Conservation (phyloP, 2,888 invertebrate species). For the Plebejus anna region DNA sequence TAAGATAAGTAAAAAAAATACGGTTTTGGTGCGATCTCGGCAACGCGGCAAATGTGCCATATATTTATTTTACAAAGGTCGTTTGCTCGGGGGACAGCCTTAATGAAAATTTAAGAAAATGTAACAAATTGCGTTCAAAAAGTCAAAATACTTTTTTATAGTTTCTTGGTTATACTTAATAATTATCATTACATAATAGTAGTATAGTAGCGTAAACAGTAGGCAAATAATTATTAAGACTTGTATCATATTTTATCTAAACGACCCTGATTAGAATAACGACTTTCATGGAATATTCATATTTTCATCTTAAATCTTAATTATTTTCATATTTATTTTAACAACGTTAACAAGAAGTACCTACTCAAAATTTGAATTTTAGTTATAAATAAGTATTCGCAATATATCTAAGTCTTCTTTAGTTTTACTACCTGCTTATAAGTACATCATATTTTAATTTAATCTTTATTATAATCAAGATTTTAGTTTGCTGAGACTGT, state of each 20-base stretch:
- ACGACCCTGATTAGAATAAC: not conserved
- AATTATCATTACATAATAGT: not conserved
- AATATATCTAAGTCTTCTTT: not conserved
- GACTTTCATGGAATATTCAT: not conserved
- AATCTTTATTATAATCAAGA: not conserved
- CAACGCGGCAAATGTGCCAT: too few relatives aligned
- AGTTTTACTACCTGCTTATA: not conserved
- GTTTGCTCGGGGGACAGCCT: too few relatives aligned
- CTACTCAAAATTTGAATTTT: not conserved
- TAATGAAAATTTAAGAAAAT: too few relatives aligned
- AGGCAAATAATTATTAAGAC: not conserved
- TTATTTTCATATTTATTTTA: slow-evolving; percentile 6
- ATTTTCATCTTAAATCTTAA: not conserved
- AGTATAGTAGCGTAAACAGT: not conserved
- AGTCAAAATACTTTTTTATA: not conserved
- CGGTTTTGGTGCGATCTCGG: too few relatives aligned
- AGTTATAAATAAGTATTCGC: too few relatives aligned
- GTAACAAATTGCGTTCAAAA: too few relatives aligned
- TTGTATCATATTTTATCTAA: not conserved
- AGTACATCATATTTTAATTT: not conserved
- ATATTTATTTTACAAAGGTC: too few relatives aligned
- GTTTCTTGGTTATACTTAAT: not conserved
- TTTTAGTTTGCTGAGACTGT: not conserved
- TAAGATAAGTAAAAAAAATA: too few relatives aligned
- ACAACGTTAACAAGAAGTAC: not conserved